These are phyloP conservation scores for Aethes cnicana DNA, from an alignment of 2,888 invertebrate genomes.

Conservation along the genomic window DNA sequence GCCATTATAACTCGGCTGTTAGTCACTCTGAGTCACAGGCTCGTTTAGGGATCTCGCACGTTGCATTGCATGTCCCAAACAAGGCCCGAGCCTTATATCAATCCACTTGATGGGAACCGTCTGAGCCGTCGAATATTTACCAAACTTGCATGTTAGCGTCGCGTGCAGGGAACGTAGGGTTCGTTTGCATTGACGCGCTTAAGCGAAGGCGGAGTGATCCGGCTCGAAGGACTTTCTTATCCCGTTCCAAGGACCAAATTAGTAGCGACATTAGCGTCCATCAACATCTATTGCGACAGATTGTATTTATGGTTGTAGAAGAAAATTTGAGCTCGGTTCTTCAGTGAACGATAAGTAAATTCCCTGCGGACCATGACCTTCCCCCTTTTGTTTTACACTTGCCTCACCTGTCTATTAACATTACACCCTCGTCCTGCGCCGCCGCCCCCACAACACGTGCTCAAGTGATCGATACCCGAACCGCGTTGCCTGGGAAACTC, in stretches of 20 bases:
- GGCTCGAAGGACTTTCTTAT: neutral
- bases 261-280: no score
- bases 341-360: neutral
- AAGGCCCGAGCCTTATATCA: neutral
- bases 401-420: conserved; percentile 16
- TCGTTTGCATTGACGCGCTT: neutral
- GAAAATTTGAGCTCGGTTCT: neutral
- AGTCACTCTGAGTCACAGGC: conserved; percentile 17
- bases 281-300: no score
- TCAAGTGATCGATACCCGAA: conserved; percentile 33
- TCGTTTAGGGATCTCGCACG: conserved; percentile 4
- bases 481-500: conserved; percentile 35
- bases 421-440: neutral
- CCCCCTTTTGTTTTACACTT: conserved; percentile 7
- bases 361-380: conserved; percentile 21
- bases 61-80: conserved; percentile 5
- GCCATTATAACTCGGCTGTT: conserved; percentile 3
- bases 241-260: no score
- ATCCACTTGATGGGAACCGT: conserved; percentile 4
- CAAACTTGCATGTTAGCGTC: conserved; percentile 6
- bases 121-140: conserved; percentile 2
- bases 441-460: conserved; percentile 26
- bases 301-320: no score
- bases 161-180: conserved; percentile 5
- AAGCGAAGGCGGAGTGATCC: neutral